Base-by-base conservation (phyloP, 2,113 vertebrate species). In the Pollachius pollachius region DNA sequence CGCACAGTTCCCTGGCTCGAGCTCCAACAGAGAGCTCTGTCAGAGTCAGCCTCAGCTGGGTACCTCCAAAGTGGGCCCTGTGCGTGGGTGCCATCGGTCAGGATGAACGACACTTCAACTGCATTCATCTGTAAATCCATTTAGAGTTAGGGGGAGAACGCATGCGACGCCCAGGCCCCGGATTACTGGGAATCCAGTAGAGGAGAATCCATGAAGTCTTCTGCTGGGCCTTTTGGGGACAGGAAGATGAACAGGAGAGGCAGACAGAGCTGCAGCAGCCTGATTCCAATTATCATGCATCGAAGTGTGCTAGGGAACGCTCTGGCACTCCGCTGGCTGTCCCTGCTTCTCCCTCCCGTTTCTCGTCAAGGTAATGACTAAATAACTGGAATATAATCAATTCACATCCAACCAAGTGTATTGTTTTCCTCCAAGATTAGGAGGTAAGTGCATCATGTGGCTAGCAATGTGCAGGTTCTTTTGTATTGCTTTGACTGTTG, bases 141-240 rank as follows among this genome's bases (percentile, higher is more conserved):
- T 30, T 30, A 75, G 73, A 58, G 57, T 72, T 74, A 11, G 30
- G 66, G 52, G 56, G 65, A 75, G 76, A 75, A 67, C 67, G 71
- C 71, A 82, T 61, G 78, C 62, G 78, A 67, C 65, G 41, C 57
- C 66, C 63, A 48, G 41, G 71, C 69, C 62, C 66, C 27, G 79
- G 60, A 69, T 82, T 59, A 84, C 74, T 70, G 72, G 68, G 74
- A 69, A 84, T 75, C 65, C 70, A 69, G 30, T 70, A 81, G 62
- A 79, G 70, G 41, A 71, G 76, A 71, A 81, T 79, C 77, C 68
- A 80, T 63, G 84, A 81, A 74, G 83, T 79, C 76, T 86, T 83
- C 81, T 78, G 73, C 82, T 72, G 69, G 75, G 72, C 81, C 82
- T 73, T 74, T 76, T 18, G 75, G 65, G 82, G 78, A 70, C 79